A percentile compares a stretch with the other conserved stretches of the same genome.
These are phyloP conservation scores for Poeciliopsis turneri DNA, from an alignment of 2,797 vertebrate species.

Conservation along the genomic window DNA sequence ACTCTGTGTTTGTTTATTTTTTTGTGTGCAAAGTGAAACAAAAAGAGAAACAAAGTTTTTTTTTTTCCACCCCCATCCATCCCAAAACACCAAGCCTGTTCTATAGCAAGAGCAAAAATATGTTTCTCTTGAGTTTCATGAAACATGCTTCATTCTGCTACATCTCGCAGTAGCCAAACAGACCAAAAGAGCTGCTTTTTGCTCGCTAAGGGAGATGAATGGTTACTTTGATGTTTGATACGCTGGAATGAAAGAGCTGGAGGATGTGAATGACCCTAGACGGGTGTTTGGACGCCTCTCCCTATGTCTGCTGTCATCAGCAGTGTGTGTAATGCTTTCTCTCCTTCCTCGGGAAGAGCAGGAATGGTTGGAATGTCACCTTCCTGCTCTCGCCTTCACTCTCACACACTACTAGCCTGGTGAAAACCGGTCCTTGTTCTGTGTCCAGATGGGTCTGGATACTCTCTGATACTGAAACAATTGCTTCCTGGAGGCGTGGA, in stretches of 20 bases:
- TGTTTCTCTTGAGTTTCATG: constrained; percentile 12
- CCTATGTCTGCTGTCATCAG: constrained; percentile 41
- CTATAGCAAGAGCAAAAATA: constrained; percentile 11
- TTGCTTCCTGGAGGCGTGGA: too few species aligned
- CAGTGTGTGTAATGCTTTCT: constrained; percentile 41
- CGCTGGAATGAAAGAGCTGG: constrained; percentile 27
- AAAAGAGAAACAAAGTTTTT: constrained; percentile 33
- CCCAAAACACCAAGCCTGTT: constrained; percentile 8
- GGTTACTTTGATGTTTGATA: constrained; percentile 3
- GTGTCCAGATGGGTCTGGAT: too few species aligned
- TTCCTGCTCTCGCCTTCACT: constrained; percentile 30
- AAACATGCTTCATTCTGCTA: neutral
- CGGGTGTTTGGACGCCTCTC: constrained; percentile 37
- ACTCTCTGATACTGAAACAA: too few species aligned
- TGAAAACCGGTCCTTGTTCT: too few species aligned
- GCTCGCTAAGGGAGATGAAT: constrained; percentile 3
- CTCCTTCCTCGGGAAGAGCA: constrained; percentile 72
- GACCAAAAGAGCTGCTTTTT: constrained; percentile 4
- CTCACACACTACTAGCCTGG: neutral
- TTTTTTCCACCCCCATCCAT: neutral
- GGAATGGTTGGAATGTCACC: constrained; percentile 68
- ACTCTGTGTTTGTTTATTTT: constrained; percentile 13
- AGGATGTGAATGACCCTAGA: constrained; percentile 44
- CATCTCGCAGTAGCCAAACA: neutral
- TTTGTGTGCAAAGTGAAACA: constrained; percentile 19